These are phyloP conservation scores for Anastrepha obliqua DNA, from an alignment of 1,140 invertebrate genomes.

Conservation along the genomic window DNA sequence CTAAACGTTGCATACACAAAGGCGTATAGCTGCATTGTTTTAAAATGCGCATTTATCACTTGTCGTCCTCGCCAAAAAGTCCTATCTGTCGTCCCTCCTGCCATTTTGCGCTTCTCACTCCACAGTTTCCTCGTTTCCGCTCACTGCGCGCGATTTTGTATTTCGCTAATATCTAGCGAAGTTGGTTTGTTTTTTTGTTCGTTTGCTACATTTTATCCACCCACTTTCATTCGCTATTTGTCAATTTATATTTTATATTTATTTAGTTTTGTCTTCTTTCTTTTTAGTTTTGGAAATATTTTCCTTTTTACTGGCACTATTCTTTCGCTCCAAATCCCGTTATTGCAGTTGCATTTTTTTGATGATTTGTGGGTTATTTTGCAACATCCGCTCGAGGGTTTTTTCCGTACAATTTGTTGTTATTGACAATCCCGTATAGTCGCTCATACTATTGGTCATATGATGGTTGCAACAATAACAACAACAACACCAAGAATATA, in stretches of 20 bases:
- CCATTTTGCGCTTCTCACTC: not conserved
- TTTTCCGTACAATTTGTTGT: slow-evolving; percentile 8
- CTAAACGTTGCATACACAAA: slow-evolving; percentile 29
- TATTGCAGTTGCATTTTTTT: slow-evolving; percentile 36
- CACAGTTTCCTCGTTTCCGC: not conserved
- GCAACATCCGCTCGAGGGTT: not conserved
- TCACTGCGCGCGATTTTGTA: slow-evolving; percentile 34
- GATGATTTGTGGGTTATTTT: slow-evolving; percentile 13
- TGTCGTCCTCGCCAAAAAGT: not conserved
- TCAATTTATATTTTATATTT: slow-evolving; percentile 48
- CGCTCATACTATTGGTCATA: not conserved
- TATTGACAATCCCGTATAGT: slow-evolving; percentile 11
- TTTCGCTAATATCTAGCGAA: slow-evolving; percentile 35
- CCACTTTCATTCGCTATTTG: slow-evolving; percentile 23
- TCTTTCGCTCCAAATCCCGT: slow-evolving; percentile 35
- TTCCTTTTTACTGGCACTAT: slow-evolving; percentile 28
- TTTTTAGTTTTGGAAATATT: slow-evolving; percentile 25
- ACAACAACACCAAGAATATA: not conserved
- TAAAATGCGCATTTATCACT: slow-evolving; percentile 42
- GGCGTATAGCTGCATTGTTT: slow-evolving; percentile 33
- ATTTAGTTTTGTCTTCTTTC: not conserved
- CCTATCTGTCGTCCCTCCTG: not conserved
- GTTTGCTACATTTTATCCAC: not conserved
- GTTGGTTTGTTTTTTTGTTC: not conserved
- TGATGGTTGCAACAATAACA: not conserved